These are phyloP conservation scores for Mimumesa dahlbomi DNA, from an alignment of 2,888 invertebrate genomes.

Conservation along the genomic window DNA sequence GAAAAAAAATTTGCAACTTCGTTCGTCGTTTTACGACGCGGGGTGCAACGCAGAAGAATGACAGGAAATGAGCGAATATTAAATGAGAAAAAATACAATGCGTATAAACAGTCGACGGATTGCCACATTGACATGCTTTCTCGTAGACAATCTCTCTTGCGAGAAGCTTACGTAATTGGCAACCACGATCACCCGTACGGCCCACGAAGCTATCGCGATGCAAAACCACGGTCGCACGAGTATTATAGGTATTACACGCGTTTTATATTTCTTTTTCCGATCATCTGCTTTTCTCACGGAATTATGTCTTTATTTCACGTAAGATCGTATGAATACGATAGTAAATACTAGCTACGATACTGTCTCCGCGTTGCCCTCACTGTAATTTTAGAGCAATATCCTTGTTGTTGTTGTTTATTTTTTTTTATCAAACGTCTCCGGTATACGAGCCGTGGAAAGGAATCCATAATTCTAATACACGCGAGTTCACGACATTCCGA, in stretches of 20 bases:
- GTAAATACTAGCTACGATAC: background rate
- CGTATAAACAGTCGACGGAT: conserved; percentile 24
- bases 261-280: conserved; percentile 36
- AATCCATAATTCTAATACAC: too few relatives aligned
- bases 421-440: too few relatives aligned
- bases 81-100: too few relatives aligned
- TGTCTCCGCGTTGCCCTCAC: background rate
- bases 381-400: conserved; percentile 41
- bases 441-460: too few relatives aligned
- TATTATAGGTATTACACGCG: conserved; percentile 53
- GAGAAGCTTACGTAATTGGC: conserved; percentile 46
- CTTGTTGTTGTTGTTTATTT: background rate
- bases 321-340: conserved; percentile 17
- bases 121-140: conserved; percentile 53
- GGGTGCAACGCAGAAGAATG: too few relatives aligned
- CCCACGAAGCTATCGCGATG: conserved; percentile 30
- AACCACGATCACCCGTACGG: conserved; percentile 31
- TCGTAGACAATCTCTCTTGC: conserved; percentile 38
- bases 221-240: conserved; percentile 61
- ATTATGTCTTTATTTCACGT: conserved; percentile 36
- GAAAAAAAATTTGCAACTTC: too few relatives aligned
- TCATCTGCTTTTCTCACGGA: conserved; percentile 33
- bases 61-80: background rate
- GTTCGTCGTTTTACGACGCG: too few relatives aligned
- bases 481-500: too few relatives aligned